Conservation (phyloP, 2,113 vertebrate genomes). For the Cyanistes caeruleus region DNA sequence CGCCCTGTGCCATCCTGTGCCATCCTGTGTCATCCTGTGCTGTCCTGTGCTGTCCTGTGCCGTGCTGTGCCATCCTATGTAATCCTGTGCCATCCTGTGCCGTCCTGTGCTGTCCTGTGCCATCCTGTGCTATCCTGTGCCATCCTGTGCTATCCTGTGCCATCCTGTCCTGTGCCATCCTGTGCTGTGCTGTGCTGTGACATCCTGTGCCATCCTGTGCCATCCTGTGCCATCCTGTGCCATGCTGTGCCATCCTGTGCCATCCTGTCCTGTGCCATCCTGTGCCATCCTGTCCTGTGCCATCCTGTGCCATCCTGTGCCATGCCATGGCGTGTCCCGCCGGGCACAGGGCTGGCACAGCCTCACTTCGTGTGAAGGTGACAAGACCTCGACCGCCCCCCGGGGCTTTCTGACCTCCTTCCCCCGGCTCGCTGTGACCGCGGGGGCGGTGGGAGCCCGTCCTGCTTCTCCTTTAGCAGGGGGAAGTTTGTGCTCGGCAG, state of each 20-base stretch:
- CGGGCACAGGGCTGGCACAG: accelerated
- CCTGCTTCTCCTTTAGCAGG: neutral
- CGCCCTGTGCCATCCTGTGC: accelerated
- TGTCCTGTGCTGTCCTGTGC: accelerated
- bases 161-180: too few species aligned
- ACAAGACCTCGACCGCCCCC: neutral
- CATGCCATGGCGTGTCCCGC: accelerated
- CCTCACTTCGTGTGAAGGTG: accelerated
- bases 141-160: accelerated
- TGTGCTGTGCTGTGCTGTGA: accelerated
- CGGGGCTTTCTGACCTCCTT: neutral
- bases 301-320: accelerated
- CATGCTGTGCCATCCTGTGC: accelerated
- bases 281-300: neutral
- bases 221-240: too few species aligned
- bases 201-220: too few species aligned
- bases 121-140: accelerated
- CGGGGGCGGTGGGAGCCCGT: neutral
- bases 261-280: accelerated
- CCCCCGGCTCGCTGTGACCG: neutral
- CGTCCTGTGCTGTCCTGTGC: accelerated
- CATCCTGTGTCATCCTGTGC: accelerated
- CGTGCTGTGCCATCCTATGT: accelerated
- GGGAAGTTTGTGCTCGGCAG: neutral
- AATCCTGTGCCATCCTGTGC: too few species aligned